These are phyloP conservation scores for Amaurobius ferox DNA, from an alignment of 2,888 invertebrate genomes.

Conservation along the genomic window DNA sequence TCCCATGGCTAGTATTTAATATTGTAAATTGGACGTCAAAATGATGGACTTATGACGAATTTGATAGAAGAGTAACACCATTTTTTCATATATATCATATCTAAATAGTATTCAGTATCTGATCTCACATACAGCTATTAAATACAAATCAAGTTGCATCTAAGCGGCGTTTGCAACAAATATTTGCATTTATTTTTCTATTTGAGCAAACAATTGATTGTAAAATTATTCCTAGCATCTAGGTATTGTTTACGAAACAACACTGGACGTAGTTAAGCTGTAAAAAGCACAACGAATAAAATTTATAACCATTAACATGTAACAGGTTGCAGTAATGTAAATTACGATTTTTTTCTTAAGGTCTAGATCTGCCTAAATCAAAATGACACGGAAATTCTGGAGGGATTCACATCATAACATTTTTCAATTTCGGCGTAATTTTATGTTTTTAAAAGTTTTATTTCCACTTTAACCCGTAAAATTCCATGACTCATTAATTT, in stretches of 20 bases:
- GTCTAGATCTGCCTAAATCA: not conserved
- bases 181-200: not conserved
- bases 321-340: not conserved
- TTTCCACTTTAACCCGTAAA: not conserved
- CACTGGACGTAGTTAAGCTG: conserved; percentile 2
- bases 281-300: not conserved
- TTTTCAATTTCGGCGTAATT: not conserved
- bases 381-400: conserved; percentile 7
- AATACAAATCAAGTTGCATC: not conserved
- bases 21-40: conserved; percentile 10
- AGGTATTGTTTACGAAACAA: not conserved
- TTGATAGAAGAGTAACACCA: not conserved
- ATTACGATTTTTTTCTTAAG: not conserved
- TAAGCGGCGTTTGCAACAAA: not conserved
- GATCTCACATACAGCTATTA: not conserved
- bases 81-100: not conserved
- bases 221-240: not conserved
- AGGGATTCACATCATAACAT: conserved; percentile 9
- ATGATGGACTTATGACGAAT: not conserved
- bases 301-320: not conserved
- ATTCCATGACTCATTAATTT: not conserved
- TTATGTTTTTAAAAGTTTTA: not conserved
- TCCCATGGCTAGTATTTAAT: conserved; percentile 75
- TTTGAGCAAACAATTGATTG: conserved; percentile 11
- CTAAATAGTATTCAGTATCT: not conserved